These are phyloP conservation scores for Acholoe squamosa DNA, from an alignment of 2,888 invertebrate genomes.

Conservation along the genomic window DNA sequence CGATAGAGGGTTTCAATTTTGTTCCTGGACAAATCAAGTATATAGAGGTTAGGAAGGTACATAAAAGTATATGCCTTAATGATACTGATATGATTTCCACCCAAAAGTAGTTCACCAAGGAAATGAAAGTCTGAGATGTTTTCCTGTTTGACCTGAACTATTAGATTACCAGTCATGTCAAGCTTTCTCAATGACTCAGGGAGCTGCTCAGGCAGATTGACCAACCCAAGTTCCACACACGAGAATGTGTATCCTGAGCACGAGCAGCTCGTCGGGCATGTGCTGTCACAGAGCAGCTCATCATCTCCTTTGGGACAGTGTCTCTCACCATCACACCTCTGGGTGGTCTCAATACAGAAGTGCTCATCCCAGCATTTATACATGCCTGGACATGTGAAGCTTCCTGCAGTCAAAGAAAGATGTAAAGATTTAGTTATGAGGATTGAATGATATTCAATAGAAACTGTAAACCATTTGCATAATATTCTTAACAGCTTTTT, in stretches of 20 bases:
- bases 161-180: constrained; percentile 4
- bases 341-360: not conserved
- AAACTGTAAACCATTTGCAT: too few species aligned
- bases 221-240: not conserved
- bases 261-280: constrained; percentile 38
- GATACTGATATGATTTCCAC: not conserved
- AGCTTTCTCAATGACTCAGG: not conserved
- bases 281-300: constrained; percentile 42
- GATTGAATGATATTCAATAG: too few species aligned
- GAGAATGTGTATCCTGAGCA: not conserved
- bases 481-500: too few species aligned
- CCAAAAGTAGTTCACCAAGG: constrained; percentile 13
- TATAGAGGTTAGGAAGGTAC: not conserved
- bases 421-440: too few species aligned
- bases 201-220: not conserved
- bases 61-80: not conserved
- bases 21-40: constrained; percentile 48
- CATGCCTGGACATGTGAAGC: constrained; percentile 52
- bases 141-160: not conserved
- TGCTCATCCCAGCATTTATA: constrained; percentile 39
- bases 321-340: constrained; percentile 41
- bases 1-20: not conserved
- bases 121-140: not conserved
- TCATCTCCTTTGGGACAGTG: constrained; percentile 58
- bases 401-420: not conserved